Evolutionary conservation across 2,113 vertebrate species (phyloP).

Genomic region (Butorides virescens): DNA sequence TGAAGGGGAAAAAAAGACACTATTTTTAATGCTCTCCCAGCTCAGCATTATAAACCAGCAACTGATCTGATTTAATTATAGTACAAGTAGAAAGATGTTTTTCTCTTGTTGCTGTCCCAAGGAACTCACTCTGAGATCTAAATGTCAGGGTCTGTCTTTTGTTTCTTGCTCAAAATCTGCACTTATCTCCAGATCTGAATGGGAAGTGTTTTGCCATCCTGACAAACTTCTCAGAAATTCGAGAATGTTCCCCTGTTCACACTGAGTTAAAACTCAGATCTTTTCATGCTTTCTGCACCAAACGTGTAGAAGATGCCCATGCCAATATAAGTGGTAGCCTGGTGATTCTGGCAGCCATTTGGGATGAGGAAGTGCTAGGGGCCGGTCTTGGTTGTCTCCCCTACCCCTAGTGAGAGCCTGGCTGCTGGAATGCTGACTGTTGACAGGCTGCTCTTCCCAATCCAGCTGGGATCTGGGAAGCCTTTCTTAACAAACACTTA

Average conservation of each 20-base stretch:
- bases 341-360: neutral
- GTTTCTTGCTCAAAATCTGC: slow-evolving; percentile 19
- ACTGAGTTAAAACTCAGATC: neutral
- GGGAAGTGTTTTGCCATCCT: slow-evolving; percentile 43
- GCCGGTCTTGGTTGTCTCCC: neutral
- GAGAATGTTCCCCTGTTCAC: neutral
- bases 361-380: neutral
- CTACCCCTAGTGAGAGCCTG: neutral
- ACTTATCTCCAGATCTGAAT: slow-evolving; percentile 48
- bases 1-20: neutral
- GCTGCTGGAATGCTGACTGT: neutral
- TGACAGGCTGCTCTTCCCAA: neutral
- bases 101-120: neutral
- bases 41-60: neutral
- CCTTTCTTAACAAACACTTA: neutral
- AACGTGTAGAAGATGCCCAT: fast-evolving
- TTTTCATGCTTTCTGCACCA: neutral
- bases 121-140: neutral
- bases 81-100: neutral
- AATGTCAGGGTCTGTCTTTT: slow-evolving; percentile 55
- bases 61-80: neutral
- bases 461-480: neutral
- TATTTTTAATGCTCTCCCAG: slow-evolving; percentile 26
- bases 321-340: neutral
- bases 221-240: neutral